A percentile compares a stretch with the other conserved stretches of the same genome.
phyloP scores from a whole-genome alignment of 1,140 invertebrate species.

The Aphis craccivora region DNA sequence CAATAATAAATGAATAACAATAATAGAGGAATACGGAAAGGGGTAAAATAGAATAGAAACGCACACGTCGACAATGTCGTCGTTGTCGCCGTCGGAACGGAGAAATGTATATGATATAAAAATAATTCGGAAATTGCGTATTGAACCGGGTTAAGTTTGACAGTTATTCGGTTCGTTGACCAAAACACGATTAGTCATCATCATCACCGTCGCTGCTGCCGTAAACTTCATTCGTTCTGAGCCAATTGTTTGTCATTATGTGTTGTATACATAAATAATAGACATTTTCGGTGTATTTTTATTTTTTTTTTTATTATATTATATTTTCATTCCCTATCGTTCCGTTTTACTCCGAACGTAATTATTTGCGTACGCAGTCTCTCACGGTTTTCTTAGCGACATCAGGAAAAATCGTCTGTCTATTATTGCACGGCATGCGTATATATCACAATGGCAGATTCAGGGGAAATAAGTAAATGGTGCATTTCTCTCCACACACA shows the following conservation, averaged over 20 bases:
- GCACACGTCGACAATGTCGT: not conserved
- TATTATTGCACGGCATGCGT: not conserved
- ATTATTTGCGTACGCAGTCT: constrained; percentile 31
- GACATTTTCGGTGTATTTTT: not conserved
- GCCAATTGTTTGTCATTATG: constrained; percentile 54
- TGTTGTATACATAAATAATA: constrained; percentile 14
- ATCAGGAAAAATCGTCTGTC: not conserved
- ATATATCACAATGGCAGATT: not conserved
- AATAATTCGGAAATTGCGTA: constrained; percentile 55
- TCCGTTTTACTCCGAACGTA: not conserved
- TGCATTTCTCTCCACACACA: not conserved
- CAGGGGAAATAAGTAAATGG: not conserved
- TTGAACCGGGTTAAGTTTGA: constrained; percentile 56
- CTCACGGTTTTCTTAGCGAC: not conserved
- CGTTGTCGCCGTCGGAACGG: not conserved
- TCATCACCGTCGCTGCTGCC: not conserved
- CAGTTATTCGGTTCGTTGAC: constrained; percentile 58
- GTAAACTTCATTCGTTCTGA: constrained; percentile 27
- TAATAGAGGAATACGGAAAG: not conserved
- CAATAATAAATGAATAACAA: constrained; percentile 14
- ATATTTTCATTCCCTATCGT: not conserved
- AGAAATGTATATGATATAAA: constrained; percentile 40
- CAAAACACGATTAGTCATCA: constrained; percentile 56
- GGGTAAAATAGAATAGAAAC: not conserved
- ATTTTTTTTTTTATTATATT: constrained; percentile 6